Conservation (phyloP, 2,888 invertebrate species). For the Hecatera dysodea region DNA sequence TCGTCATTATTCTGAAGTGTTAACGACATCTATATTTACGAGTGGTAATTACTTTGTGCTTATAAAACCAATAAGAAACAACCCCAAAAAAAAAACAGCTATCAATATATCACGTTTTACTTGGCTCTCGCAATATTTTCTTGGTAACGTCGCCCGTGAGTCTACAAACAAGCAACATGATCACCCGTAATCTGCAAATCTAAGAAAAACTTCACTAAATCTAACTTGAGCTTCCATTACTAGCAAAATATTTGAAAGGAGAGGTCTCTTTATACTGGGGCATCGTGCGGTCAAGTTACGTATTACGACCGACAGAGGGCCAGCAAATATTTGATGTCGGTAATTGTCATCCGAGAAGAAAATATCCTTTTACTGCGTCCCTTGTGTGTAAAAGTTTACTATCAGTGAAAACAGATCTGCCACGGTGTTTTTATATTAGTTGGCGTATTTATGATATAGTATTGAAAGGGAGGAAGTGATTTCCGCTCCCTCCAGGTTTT, state of each 20-base stretch:
- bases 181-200: constrained; percentile 79
- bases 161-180: constrained; percentile 88
- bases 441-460: constrained; percentile 22
- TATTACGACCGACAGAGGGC: constrained; percentile 86
- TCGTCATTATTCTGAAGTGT: background rate
- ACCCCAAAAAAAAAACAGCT: background rate
- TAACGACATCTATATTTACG: constrained; percentile 12
- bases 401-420: constrained; percentile 51
- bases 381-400: constrained; percentile 64
- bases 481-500: background rate
- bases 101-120: constrained; percentile 42
- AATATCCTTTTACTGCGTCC: constrained; percentile 71
- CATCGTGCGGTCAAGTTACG: constrained; percentile 80
- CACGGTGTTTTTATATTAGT: constrained; percentile 41
- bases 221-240: constrained; percentile 59
- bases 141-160: constrained; percentile 81
- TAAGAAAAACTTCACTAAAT: constrained; percentile 79
- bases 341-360: constrained; percentile 87
- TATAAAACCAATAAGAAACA: background rate
- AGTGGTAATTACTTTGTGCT: background rate
- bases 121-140: constrained; percentile 75
- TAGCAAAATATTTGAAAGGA: background rate
- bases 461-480: background rate
- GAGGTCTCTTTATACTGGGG: constrained; percentile 62
- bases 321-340: constrained; percentile 88